phyloP scores from a whole-genome alignment of 2,797 vertebrate genomes.

The Podarcis siculus region DNA sequence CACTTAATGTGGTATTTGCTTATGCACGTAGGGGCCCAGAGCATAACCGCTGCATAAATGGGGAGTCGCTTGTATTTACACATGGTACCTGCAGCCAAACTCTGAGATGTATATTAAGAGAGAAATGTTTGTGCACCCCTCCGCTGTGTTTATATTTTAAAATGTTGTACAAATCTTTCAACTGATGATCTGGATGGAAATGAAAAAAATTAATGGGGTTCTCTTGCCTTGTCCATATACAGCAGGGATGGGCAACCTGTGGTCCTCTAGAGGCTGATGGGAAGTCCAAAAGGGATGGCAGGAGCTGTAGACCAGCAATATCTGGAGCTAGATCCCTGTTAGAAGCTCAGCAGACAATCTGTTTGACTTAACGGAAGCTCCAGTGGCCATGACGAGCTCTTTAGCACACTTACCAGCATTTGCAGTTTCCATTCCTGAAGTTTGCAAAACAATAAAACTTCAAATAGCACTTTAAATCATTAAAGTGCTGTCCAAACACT shows the following conservation, averaged over 20 bases:
- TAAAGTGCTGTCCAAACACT: constrained; percentile 59
- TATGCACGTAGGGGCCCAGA: no score
- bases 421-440: background rate
- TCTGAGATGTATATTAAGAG: background rate
- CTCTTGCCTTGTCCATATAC: background rate
- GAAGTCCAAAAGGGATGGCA: background rate
- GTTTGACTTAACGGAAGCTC: background rate
- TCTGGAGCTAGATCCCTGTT: background rate
- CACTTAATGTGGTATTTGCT: no score
- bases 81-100: no score
- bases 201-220: background rate
- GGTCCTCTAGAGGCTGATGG: no score
- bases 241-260: no score
- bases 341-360: no score
- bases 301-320: background rate
- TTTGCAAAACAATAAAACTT: constrained; percentile 61
- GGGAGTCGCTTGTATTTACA: no score
- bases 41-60: no score
- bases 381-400: background rate
- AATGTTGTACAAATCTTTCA: background rate
- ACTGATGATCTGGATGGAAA: background rate
- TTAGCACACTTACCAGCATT: constrained; percentile 45
- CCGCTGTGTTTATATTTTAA: background rate
- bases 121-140: background rate
- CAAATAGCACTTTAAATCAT: constrained; percentile 60